Conservation (phyloP, 1,140 invertebrate genomes). For the Armadillidium nasatum region DNA sequence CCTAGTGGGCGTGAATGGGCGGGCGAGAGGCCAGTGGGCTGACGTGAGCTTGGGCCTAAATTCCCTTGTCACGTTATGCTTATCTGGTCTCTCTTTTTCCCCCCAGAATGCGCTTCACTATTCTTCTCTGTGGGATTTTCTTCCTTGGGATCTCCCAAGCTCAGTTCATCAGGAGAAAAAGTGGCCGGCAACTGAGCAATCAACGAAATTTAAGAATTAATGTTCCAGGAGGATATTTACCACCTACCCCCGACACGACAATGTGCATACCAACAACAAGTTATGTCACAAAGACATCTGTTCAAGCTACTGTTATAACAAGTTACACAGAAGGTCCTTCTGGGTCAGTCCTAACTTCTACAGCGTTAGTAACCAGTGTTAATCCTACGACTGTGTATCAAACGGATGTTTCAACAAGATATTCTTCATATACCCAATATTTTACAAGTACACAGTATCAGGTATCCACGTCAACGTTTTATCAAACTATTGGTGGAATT, state of each 20-base stretch:
- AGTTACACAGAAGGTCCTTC: not conserved
- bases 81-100: conserved; percentile 8
- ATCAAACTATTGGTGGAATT: not conserved
- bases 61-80: not conserved
- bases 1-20: not conserved
- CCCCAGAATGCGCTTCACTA: not conserved
- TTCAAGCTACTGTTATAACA: not conserved
- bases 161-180: not conserved
- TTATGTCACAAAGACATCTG: not conserved
- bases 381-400: not conserved
- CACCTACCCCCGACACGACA: not conserved
- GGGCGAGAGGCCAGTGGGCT: conserved; percentile 1
- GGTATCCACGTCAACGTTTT: not conserved
- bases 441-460: not conserved
- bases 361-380: not conserved
- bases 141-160: not conserved
- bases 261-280: not conserved
- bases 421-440: not conserved
- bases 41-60: not conserved
- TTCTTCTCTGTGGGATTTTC: not conserved
- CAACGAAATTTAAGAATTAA: not conserved
- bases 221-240: not conserved
- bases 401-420: not conserved
- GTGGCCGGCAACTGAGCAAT: not conserved
- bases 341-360: not conserved